Evolutionary conservation across 1,140 invertebrate genomes (phyloP).

Genomic region (Apolygus lucorum): DNA sequence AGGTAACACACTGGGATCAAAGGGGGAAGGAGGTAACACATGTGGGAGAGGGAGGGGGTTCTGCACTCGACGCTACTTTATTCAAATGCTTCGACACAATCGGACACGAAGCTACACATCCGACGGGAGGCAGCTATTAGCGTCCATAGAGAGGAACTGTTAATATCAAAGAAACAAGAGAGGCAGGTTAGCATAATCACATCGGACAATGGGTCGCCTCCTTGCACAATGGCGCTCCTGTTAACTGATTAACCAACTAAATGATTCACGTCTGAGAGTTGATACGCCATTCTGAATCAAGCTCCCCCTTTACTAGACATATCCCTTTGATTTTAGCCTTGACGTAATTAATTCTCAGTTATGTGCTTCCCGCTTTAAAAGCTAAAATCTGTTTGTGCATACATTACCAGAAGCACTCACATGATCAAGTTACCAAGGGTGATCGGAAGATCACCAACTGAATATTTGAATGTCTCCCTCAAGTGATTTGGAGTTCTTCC

Average conservation of each 20-base stretch:
- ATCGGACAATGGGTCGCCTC: neutral
- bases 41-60: no score
- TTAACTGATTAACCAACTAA: neutral
- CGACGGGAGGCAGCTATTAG: neutral
- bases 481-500: neutral
- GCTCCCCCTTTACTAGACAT: neutral
- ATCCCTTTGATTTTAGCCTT: neutral
- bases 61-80: no score
- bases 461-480: neutral
- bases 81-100: no score
- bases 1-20: no score
- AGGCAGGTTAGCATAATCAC: neutral
- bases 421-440: neutral
- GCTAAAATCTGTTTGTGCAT: neutral
- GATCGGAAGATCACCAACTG: neutral
- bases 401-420: neutral
- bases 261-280: neutral
- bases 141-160: neutral
- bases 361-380: neutral
- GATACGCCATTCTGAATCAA: conserved; percentile 1
- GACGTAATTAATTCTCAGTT: neutral
- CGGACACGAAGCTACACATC: neutral
- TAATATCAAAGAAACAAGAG: neutral
- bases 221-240: neutral
- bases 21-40: no score